Conservation (phyloP, 2,888 invertebrate genomes). For the Nemurella pictetii region DNA sequence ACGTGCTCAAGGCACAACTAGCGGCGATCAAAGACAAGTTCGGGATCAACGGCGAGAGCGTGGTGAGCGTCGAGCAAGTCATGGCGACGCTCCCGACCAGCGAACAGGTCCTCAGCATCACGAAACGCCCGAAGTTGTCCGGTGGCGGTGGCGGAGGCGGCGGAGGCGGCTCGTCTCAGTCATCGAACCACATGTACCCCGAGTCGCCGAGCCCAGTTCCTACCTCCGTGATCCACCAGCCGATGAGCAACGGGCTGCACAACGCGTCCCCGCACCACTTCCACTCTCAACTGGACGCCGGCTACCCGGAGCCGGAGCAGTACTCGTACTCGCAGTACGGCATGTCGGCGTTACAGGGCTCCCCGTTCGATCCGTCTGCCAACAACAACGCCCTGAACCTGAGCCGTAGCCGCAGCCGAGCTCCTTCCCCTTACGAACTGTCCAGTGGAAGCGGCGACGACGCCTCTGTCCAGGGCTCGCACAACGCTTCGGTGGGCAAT, state of each 20-base stretch:
- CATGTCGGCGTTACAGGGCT: conserved; percentile 52
- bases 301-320: conserved; percentile 58
- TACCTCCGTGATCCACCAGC: conserved; percentile 65
- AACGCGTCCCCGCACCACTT: conserved; percentile 48
- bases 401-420: conserved; percentile 49
- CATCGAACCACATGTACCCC: conserved; percentile 57
- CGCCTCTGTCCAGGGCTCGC: conserved; percentile 51
- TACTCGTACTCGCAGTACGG: conserved; percentile 41
- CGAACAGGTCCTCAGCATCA: conserved; percentile 82
- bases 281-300: conserved; percentile 48
- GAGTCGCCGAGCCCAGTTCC: conserved; percentile 56
- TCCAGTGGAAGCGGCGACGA: conserved; percentile 73
- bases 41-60: conserved; percentile 83
- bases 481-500: conserved; percentile 34
- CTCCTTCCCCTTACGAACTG: conserved; percentile 79
- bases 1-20: conserved; percentile 88
- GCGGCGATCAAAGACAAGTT: conserved; percentile 92
- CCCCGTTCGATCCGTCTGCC: conserved; percentile 47
- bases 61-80: conserved; percentile 87
- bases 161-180: conserved; percentile 46
- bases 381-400: conserved; percentile 53
- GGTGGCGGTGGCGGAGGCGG: conserved; percentile 30
- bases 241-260: conserved; percentile 53
- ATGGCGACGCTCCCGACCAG: conserved; percentile 81
- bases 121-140: conserved; percentile 67